Conservation (phyloP, 2,888 invertebrate genomes). For the Loripinus fragilis region DNA sequence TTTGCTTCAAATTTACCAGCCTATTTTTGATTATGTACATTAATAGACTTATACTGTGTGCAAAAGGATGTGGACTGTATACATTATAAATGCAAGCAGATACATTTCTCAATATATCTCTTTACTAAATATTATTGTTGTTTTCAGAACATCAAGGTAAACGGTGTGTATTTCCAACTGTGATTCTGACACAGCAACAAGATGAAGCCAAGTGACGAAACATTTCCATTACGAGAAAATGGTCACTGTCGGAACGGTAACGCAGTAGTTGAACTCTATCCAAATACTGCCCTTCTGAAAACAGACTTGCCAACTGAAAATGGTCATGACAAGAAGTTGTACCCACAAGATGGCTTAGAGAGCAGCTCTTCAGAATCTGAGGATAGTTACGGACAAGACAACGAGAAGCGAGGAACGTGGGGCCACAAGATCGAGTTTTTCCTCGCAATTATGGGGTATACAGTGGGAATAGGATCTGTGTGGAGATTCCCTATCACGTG, state of each 20-base stretch:
- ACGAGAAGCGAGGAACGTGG: slow-evolving; percentile 39
- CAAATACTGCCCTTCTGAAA: background rate
- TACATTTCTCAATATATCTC: too few relatives aligned
- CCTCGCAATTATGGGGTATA: slow-evolving; percentile 52
- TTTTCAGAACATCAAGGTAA: too few relatives aligned
- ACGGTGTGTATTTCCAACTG: too few relatives aligned
- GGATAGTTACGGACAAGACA: background rate
- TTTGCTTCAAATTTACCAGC: too few relatives aligned
- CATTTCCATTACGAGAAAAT: background rate
- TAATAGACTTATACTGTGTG: too few relatives aligned
- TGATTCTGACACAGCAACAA: too few relatives aligned
- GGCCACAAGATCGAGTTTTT: slow-evolving; percentile 49
- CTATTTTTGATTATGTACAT: too few relatives aligned
- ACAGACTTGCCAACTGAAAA: background rate
- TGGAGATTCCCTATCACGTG: slow-evolving; percentile 55
- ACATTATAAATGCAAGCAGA: too few relatives aligned
- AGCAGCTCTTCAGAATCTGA: background rate
- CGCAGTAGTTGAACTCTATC: background rate
- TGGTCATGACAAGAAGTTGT: background rate
- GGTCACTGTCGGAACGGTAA: background rate
- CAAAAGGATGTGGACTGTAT: too few relatives aligned
- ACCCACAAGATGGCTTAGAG: background rate
- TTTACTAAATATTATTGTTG: too few relatives aligned
- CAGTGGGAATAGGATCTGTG: slow-evolving; percentile 51
- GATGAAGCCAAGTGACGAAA: background rate